phyloP scores from a whole-genome alignment of 1,140 invertebrate genomes.

The Liolophura sinensis region DNA sequence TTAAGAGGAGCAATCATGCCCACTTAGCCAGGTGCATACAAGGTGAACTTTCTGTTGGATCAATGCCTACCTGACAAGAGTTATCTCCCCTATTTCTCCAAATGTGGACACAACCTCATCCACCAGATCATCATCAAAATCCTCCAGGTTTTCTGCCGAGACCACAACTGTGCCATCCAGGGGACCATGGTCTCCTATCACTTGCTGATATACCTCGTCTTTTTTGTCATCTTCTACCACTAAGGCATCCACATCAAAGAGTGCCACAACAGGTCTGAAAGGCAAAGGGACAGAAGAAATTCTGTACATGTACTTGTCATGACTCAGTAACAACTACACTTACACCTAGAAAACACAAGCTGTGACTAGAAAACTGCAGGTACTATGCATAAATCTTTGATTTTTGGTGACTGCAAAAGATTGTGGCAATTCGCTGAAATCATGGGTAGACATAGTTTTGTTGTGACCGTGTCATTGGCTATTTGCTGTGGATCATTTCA shows the following conservation, averaged over 20 bases:
- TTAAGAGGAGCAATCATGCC: neutral
- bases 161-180: slow-evolving; percentile 93
- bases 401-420: too few relatives aligned
- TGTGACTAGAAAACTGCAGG: too few relatives aligned
- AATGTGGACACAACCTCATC: slow-evolving; percentile 78
- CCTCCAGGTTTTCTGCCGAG: slow-evolving; percentile 59
- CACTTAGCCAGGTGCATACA: neutral
- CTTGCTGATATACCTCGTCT: slow-evolving; percentile 77
- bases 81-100: slow-evolving; percentile 79
- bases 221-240: slow-evolving; percentile 76
- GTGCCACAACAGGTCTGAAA: slow-evolving; percentile 78
- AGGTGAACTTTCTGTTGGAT: neutral
- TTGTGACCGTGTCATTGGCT: too few relatives aligned
- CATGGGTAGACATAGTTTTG: too few relatives aligned
- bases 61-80: slow-evolving; percentile 66
- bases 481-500: too few relatives aligned
- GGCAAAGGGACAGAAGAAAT: slow-evolving; percentile 8
- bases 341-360: too few relatives aligned
- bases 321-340: too few relatives aligned
- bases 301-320: too few relatives aligned
- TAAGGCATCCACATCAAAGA: slow-evolving; percentile 85
- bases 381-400: too few relatives aligned
- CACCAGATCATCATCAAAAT: slow-evolving; percentile 62
- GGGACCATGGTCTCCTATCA: slow-evolving; percentile 86
- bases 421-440: too few relatives aligned